Base-by-base conservation (phyloP, 2,113 vertebrate species). In the Paramisgurnus dabryanus region DNA sequence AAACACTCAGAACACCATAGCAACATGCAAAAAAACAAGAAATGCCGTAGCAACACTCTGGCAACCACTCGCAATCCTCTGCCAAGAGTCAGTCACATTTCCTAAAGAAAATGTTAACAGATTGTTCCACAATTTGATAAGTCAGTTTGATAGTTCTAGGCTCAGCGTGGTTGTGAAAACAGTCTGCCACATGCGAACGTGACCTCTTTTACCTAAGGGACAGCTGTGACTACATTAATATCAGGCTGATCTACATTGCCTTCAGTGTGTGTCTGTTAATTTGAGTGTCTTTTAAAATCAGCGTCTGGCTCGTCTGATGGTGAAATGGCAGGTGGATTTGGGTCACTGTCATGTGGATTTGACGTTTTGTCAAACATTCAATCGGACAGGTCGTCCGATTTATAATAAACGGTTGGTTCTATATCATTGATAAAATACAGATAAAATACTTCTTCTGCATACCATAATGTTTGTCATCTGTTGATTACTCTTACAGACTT, bases 291-390 rank as follows among this genome's bases (percentile, higher is more conserved):
- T 73, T 73, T 60, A 73, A 60, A 43, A 73, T 73, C 70, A 60
- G 55, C 70, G 4, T 73, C 55, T 45, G 69, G 15, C 50, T 57
- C 13, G 13, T n/a, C 17, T 57, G 70, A 73, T n/a, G 34, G 15
- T 18, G 34, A 15, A 53, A 3, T 53, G 55, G 15, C 55, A n/a
- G 49, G 49, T 18, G 53, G 47, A 76, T 81, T 57, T 75, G 57
- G 80, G 73, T 81, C 72, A 69, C 41, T 75, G 43, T 70, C 72
- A 76, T 75, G 65, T 67, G 57, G 68, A 49, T 18, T 40, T 74
- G 63, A 67, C 40, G 71, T 61, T 22, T 68, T 11, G 17, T 69
- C 47, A 22, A 72, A 69, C 53, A 69, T 60, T 22, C 60, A 60
- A 57, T 47, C 34, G 13, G 39, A 66, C 61, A 61, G 76, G 53